Percentiles rank a stretch among this genome's conserved stretches.
phyloP scores from a whole-genome alignment of 2,113 vertebrate genomes.

The Perca schrenkii region DNA sequence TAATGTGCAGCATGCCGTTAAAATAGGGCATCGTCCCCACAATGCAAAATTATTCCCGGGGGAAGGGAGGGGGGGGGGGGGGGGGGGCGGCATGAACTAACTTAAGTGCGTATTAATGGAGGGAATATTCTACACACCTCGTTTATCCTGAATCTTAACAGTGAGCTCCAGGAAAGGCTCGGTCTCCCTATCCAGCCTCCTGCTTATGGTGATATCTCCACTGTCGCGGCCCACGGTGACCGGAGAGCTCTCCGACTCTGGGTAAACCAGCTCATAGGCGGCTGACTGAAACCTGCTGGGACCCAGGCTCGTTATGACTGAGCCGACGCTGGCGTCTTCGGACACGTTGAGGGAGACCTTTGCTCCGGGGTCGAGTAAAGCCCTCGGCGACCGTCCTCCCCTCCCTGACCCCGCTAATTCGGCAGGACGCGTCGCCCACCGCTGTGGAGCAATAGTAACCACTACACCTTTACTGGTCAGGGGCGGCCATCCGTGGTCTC shows the following conservation, averaged over 20 bases:
- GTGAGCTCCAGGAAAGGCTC: slow-evolving; percentile 84
- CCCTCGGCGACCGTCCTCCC: slow-evolving; percentile 74
- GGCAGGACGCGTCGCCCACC: slow-evolving; percentile 67
- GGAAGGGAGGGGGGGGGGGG: not conserved
- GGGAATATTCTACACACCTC: slow-evolving; percentile 82
- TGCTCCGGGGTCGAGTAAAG: slow-evolving; percentile 75
- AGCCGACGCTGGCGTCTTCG: slow-evolving; percentile 86
- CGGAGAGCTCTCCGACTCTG: slow-evolving; percentile 81
- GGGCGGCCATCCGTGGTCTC: slow-evolving; percentile 88
- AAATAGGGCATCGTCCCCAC: slow-evolving; percentile 58
- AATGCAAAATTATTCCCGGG: slow-evolving; percentile 56
- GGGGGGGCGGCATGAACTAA: not conserved
- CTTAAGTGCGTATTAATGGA: slow-evolving; percentile 55
- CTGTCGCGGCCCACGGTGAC: slow-evolving; percentile 85
- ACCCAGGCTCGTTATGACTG: slow-evolving; percentile 82
- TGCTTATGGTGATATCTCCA: slow-evolving; percentile 86
- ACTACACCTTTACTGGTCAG: slow-evolving; percentile 83
- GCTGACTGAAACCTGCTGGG: slow-evolving; percentile 82
- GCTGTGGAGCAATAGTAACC: slow-evolving; percentile 83
- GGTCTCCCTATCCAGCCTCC: slow-evolving; percentile 87
- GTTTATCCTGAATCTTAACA: slow-evolving; percentile 88
- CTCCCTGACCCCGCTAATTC: slow-evolving; percentile 3
- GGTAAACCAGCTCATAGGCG: slow-evolving; percentile 85
- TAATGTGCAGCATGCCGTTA: slow-evolving; percentile 51
- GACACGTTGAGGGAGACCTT: slow-evolving; percentile 84